A percentile compares a stretch with the other conserved stretches of the same genome.
These are phyloP conservation scores for Imbricaverruca yamaguchii DNA, from an alignment of 2,888 invertebrate species.

Conservation along the genomic window DNA sequence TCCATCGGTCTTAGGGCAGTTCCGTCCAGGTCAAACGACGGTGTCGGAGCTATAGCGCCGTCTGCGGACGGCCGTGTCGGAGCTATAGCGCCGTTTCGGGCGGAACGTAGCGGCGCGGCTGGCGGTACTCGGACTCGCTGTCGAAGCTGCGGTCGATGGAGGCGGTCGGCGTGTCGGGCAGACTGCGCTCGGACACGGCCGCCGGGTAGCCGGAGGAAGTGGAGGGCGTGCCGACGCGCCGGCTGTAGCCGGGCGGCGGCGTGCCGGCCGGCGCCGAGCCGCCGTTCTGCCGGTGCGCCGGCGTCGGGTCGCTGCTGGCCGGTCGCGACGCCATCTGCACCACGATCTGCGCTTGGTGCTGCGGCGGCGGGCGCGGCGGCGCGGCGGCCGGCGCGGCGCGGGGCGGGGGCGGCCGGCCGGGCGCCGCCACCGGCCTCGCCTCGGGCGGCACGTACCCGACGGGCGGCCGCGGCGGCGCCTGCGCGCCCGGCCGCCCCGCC, in stretches of 20 bases:
- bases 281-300: background rate
- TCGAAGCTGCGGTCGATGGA: constrained; percentile 19
- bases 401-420: background rate
- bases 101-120: constrained; percentile 8
- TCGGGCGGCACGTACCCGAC: background rate
- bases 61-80: too few species aligned
- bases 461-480: background rate
- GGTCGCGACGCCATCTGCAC: constrained; percentile 19
- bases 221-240: background rate
- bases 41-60: too few species aligned
- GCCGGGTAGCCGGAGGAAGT: background rate
- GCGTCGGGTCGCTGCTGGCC: background rate
- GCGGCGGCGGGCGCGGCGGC: background rate
- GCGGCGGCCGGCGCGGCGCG: background rate
- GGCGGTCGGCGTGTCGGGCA: background rate
- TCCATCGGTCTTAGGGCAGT: too few species aligned
- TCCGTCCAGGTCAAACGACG: too few species aligned
- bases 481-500: background rate
- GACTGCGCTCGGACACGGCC: constrained; percentile 3
- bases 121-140: background rate
- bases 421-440: background rate
- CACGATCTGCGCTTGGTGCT: constrained; percentile 22
- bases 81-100: background rate
- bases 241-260: background rate
- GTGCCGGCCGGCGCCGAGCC: background rate